Base-by-base conservation (phyloP, 2,888 invertebrate genomes). In the Scaptomyza parva region DNA sequence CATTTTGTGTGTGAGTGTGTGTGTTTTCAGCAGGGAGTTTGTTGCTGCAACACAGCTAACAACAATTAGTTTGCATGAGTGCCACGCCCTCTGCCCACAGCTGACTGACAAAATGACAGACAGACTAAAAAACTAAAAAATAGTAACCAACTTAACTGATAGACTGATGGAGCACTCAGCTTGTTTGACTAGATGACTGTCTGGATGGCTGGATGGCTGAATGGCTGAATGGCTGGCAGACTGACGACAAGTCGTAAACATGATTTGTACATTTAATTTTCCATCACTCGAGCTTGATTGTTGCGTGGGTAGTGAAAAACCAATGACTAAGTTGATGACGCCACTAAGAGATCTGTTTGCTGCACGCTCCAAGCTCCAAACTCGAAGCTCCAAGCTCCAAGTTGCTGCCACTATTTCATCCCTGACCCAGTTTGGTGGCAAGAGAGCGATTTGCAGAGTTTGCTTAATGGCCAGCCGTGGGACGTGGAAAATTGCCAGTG, bases 261-360 rank as follows among this genome's bases (percentile, higher is more conserved):
- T 83, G 83, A 84, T 85, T 84, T 84, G 84, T 86, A 82, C 82
- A 80, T 86, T 84, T 85, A 85, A 84, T 86, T 84, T 84, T 76
- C 70, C 78, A 81, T 79, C 77, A 83, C 58, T 72, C 68, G 7
- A 3, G 69, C 69, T 71, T 69, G 68, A 76, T 79, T 76, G 66
- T 70, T 73, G 84, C 78, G 81, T 85, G 84, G 86, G 84, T 57
- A 60, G 78, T 35, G 35, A 35, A 47, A 33, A 47, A n/a, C 59
- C 50, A 70, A 44, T 66, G 66, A 61, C 33, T 59, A 70, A 48
- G 58, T 66, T 48, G 53, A 62, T 63, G 60, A 64, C 57, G 75
- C 63, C 63, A 63, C 67, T 37, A 14, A 39, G 26, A 60, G 51
- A 30, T 50, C 52, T 58, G 50, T 35, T 44, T 44, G 43, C 11